Evolutionary conservation across 2,113 vertebrate genomes (phyloP).

Genomic region (Nanger granti): DNA sequence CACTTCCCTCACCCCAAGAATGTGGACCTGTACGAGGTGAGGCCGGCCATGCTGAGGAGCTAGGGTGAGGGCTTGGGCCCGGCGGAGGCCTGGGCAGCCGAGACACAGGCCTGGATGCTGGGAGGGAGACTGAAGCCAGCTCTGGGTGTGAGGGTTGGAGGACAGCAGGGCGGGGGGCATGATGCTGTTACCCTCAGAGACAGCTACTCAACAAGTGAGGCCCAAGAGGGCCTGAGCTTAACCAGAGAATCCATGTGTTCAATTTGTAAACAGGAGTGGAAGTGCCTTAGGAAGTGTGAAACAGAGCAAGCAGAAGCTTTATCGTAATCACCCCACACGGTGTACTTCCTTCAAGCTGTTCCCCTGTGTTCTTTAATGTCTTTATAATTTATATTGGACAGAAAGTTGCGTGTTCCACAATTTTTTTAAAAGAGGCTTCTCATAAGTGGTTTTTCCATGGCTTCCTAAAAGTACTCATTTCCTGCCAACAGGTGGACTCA

Average conservation of each 20-base stretch:
- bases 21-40: constrained; percentile 91
- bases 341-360: not conserved
- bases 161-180: rapidly evolving
- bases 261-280: not conserved
- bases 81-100: rapidly evolving
- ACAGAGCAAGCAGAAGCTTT: not conserved
- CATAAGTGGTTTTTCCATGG: not conserved
- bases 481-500: not conserved
- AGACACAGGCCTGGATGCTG: too few species aligned
- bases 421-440: not conserved
- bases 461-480: not conserved
- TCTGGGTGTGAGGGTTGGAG: not conserved
- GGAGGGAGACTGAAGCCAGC: not conserved
- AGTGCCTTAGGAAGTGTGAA: not conserved
- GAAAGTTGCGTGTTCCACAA: not conserved
- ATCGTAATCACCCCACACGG: not conserved
- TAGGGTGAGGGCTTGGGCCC: not conserved
- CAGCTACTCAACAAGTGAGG: not conserved
- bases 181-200: not conserved
- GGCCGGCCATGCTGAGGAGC: not conserved
- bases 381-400: not conserved
- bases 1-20: constrained; percentile 90
- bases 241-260: not conserved
- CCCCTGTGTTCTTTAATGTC: not conserved
- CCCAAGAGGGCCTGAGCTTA: not conserved